Evolutionary conservation across 2,888 invertebrate genomes (phyloP).

Genomic region (Eupithecia exiguata): DNA sequence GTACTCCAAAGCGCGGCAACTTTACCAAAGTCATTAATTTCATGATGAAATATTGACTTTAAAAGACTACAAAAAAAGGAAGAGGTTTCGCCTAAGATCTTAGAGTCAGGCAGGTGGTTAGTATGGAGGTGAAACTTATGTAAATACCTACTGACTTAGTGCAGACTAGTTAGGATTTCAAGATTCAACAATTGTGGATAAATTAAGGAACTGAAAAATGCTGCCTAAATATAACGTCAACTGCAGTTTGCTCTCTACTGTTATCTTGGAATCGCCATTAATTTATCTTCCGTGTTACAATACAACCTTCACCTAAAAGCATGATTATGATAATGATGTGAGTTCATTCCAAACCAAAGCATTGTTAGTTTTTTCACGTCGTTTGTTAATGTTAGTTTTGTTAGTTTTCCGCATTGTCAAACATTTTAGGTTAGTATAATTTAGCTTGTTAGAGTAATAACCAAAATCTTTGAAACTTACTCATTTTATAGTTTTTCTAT

Average conservation of each 20-base stretch:
- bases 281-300: not conserved
- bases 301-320: conserved; percentile 18
- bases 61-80: not conserved
- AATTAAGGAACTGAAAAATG: not conserved
- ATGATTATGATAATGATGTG: conserved; percentile 12
- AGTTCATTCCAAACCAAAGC: conserved; percentile 20
- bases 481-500: conserved; percentile 11
- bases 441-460: conserved; percentile 18
- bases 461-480: conserved; percentile 24
- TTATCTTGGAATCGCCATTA: not conserved
- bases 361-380: not conserved
- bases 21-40: not conserved
- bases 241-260: not conserved
- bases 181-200: too few relatives aligned
- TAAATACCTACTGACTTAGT: too few relatives aligned
- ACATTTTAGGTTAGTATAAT: conserved; percentile 9
- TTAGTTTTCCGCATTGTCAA: conserved; percentile 8
- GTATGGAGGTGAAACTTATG: too few relatives aligned
- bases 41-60: not conserved
- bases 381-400: conserved; percentile 1
- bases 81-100: too few relatives aligned
- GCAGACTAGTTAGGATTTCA: too few relatives aligned
- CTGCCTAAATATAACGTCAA: not conserved
- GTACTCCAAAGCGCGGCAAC: not conserved
- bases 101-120: too few relatives aligned